Evolutionary conservation across 2,888 invertebrate species (phyloP).

Genomic region (Minunthozetes semirufus): DNA sequence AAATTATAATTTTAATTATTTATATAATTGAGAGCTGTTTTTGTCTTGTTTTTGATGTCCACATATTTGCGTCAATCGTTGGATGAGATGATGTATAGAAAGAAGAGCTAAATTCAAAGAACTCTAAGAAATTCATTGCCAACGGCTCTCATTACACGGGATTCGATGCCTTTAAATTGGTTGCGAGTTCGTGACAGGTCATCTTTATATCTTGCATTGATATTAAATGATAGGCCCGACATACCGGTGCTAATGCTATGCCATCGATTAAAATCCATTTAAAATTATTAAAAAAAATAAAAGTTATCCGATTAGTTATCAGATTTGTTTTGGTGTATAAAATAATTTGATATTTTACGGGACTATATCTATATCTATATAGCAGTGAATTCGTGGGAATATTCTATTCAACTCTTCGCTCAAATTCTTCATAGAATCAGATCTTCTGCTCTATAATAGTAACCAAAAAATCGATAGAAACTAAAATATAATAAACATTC

Average conservation of each 20-base stretch:
- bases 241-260: neutral
- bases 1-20: neutral
- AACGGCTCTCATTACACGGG: neutral
- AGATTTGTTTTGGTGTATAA: neutral
- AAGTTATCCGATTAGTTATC: neutral
- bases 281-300: neutral
- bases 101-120: neutral
- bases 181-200: slow-evolving; percentile 12
- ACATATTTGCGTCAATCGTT: neutral
- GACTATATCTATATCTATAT: too few relatives aligned
- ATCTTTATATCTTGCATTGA: neutral
- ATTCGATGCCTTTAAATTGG: slow-evolving; percentile 3
- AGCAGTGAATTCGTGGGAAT: too few relatives aligned
- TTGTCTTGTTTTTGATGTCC: neutral
- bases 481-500: neutral
- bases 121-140: slow-evolving; percentile 1
- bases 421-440: too few relatives aligned
- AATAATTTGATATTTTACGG: neutral
- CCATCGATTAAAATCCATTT: neutral
- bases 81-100: slow-evolving; percentile 2
- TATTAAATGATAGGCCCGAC: neutral
- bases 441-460: neutral
- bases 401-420: too few relatives aligned
- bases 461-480: neutral
- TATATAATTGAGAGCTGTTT: neutral